Evolutionary conservation across 1,140 invertebrate species (phyloP).

Genomic region (Telenomus remus): DNA sequence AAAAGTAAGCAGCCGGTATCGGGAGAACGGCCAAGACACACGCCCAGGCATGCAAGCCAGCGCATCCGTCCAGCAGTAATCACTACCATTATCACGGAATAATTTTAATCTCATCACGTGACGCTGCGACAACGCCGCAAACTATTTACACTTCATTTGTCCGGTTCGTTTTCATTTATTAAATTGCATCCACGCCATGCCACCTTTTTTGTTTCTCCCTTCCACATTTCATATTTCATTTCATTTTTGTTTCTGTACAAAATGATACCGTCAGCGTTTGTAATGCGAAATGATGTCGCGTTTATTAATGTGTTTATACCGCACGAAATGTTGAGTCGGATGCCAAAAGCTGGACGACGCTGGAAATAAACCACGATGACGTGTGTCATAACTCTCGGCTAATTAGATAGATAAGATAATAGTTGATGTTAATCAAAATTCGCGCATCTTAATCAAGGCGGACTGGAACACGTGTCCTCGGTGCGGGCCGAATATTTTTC

Average conservation of each 20-base stretch:
- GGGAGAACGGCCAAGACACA: constrained; percentile 33
- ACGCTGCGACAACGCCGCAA: constrained; percentile 49
- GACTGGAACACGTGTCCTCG: constrained; percentile 37
- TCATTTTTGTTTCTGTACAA: not conserved
- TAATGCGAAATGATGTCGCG: not conserved
- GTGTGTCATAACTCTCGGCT: constrained; percentile 34
- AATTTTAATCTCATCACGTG: constrained; percentile 61
- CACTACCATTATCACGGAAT: constrained; percentile 55
- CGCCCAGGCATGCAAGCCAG: constrained; percentile 59
- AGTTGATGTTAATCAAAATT: constrained; percentile 50
- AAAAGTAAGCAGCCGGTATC: constrained; percentile 42
- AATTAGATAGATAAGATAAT: constrained; percentile 54
- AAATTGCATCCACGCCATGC: too few relatives aligned
- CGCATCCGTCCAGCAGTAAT: constrained; percentile 61
- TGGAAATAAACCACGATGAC: constrained; percentile 28
- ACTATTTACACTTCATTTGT: constrained; percentile 39
- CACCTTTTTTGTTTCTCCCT: not conserved
- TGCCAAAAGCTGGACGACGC: constrained; percentile 17
- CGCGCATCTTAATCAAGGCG: constrained; percentile 51
- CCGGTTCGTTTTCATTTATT: too few relatives aligned
- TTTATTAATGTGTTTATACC: not conserved
- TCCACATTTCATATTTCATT: not conserved
- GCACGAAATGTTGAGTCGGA: constrained; percentile 1
- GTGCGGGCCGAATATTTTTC: constrained; percentile 41
- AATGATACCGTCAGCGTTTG: too few relatives aligned